Percentiles rank a stretch among this genome's conserved stretches.
phyloP scores from a whole-genome alignment of 2,113 vertebrate genomes.

The Hemiscyllium ocellatum region DNA sequence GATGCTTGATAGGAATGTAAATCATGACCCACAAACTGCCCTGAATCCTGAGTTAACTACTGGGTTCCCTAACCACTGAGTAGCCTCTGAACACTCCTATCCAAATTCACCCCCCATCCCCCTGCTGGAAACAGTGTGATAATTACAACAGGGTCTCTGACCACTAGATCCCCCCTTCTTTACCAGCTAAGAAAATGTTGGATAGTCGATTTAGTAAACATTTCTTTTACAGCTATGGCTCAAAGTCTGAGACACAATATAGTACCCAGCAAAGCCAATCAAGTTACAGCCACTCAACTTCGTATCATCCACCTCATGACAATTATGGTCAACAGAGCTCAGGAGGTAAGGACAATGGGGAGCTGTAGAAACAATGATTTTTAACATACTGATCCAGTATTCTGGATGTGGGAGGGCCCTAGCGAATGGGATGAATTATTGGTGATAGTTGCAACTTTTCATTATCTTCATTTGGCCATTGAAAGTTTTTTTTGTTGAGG shows the following conservation, averaged over 20 bases:
- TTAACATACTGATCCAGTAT: not conserved
- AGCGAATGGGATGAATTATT: not conserved
- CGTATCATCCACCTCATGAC: constrained; percentile 26
- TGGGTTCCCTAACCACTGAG: not conserved
- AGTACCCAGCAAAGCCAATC: constrained; percentile 27
- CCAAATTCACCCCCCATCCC: not conserved
- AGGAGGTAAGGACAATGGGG: constrained; percentile 26
- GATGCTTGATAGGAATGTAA: not conserved
- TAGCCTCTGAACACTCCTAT: not conserved
- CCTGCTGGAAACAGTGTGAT: not conserved
- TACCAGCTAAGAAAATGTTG: not conserved
- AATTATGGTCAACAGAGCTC: constrained; percentile 23
- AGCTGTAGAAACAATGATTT: not conserved
- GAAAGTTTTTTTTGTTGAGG: not conserved
- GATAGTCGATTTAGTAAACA: not conserved
- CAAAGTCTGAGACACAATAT: constrained; percentile 28
- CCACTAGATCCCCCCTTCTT: not conserved
- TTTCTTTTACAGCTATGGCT: constrained; percentile 33
- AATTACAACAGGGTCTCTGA: not conserved
- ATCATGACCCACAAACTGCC: not conserved
- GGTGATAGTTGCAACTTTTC: not conserved
- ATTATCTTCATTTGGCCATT: not conserved
- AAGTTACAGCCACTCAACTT: constrained; percentile 8
- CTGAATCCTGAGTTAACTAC: not conserved
- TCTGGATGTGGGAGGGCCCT: not conserved